Evolutionary conservation across 2,888 invertebrate species (phyloP).

Genomic region (Arenicola marina): DNA sequence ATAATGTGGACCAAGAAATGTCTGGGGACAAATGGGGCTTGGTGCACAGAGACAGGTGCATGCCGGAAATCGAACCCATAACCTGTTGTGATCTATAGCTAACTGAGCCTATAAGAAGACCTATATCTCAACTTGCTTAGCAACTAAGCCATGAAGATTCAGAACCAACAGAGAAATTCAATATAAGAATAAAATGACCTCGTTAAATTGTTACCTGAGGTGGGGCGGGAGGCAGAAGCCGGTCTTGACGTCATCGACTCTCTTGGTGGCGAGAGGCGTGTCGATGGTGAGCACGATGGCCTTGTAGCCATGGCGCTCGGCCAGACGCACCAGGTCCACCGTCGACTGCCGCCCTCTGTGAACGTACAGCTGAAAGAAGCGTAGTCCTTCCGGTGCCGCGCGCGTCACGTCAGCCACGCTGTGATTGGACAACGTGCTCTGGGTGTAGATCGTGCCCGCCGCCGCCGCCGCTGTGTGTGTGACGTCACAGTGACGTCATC

Average conservation of each 20-base stretch:
- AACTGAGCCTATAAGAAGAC: too few relatives aligned
- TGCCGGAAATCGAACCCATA: too few relatives aligned
- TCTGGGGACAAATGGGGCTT: too few relatives aligned
- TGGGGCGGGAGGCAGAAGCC: conserved; percentile 81
- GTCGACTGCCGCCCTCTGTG: conserved; percentile 65
- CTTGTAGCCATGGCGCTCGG: conserved; percentile 82
- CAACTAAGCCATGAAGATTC: too few relatives aligned
- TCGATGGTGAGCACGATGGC: conserved; percentile 88
- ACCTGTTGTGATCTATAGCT: too few relatives aligned
- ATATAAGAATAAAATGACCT: too few relatives aligned
- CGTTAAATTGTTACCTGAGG: too few relatives aligned
- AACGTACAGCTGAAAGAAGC: conserved; percentile 93
- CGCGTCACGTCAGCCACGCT: conserved; percentile 85
- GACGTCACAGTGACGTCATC: too few relatives aligned
- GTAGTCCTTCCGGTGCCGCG: conserved; percentile 67
- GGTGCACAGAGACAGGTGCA: too few relatives aligned
- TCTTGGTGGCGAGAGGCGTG: conserved; percentile 78
- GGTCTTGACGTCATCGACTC: conserved; percentile 78
- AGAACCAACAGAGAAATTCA: too few relatives aligned
- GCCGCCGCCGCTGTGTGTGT: conserved; percentile 4
- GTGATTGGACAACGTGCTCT: conserved; percentile 84
- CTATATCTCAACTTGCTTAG: too few relatives aligned
- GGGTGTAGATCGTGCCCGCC: conserved; percentile 75
- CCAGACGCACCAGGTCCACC: conserved; percentile 70
- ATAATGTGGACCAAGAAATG: too few relatives aligned